Percentiles rank a stretch among this genome's conserved stretches.
phyloP scores from a whole-genome alignment of 2,888 invertebrate genomes.

The Sipha maydis region DNA sequence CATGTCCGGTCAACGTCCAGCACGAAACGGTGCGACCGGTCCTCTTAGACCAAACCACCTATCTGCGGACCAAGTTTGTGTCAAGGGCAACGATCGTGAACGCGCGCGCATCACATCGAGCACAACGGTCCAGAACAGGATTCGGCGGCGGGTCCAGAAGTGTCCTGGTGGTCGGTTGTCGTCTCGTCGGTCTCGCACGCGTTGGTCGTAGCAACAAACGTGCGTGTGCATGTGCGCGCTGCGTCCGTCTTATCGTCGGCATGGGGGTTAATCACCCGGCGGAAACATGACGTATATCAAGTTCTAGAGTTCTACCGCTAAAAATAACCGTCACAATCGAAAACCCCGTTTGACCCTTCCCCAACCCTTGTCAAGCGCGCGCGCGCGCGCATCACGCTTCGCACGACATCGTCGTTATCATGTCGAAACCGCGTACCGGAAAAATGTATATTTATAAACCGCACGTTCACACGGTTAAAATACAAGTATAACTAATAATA shows the following conservation, averaged over 20 bases:
- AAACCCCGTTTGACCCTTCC: neutral
- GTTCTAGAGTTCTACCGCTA: neutral
- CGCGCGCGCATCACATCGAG: neutral
- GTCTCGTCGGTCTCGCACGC: conserved; percentile 26
- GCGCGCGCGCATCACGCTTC: neutral
- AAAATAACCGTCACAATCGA: conserved; percentile 22
- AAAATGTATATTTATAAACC: conserved; percentile 15
- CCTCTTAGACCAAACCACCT: neutral
- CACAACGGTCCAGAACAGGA: neutral
- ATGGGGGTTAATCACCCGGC: conserved; percentile 48
- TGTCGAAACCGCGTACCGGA: neutral
- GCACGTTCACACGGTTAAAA: neutral
- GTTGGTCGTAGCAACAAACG: neutral
- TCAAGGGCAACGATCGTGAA: conserved; percentile 45
- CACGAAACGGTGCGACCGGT: neutral
- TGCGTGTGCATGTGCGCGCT: neutral
- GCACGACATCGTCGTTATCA: neutral
- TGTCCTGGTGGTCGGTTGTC: conserved; percentile 12
- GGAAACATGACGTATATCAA: neutral
- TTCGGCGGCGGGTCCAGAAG: neutral
- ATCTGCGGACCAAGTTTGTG: conserved; percentile 41
- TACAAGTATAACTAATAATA: too few species aligned
- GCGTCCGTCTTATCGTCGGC: conserved; percentile 10
- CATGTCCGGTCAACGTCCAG: conserved; percentile 38
- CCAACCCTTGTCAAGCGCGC: neutral